Base-by-base conservation (phyloP, 2,797 vertebrate genomes). In the Lepus oiostolus region DNA sequence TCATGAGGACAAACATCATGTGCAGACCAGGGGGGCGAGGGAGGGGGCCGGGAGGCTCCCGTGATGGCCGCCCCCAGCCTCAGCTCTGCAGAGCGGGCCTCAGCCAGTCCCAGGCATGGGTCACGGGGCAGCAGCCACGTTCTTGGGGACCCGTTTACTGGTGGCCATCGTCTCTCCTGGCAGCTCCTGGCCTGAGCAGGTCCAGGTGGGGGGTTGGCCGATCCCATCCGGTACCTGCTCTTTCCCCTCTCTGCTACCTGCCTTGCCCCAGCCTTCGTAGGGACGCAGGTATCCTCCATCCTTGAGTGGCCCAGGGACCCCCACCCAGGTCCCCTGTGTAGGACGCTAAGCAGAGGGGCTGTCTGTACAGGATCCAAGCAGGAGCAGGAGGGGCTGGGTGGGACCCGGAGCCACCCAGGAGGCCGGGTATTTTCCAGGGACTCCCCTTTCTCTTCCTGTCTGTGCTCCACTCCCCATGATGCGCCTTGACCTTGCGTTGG, bases 401-500 rank as follows among this genome's bases (percentile, higher is more conserved):
- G 5, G 24, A 11, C 90, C 30, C 75, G 22, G 63, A 72, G 24
- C 71, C 47, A 47, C 70, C 70, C 60, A 5, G 24, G 38, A 38
- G 17, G 32, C 62, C 8, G 42, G 42, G 42, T 4, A 1, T 71
- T 90, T 94, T 62, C 47, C 72, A 22, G 76, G 93, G 95, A 92
- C 92, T 85, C 96, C 95, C 93, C 80, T 85, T 92, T 74, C 62
- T 89, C 79, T 47, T 47, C 42, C 85, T 68, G 79, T 30, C 87
- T 0, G 30, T 13, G 60, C 75, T 50, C 9, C 5, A 35, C 92
- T 85, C 54, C 26, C 24, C 74, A 28, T 21, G 16, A 19, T 35
- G 10, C 28, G 11, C 93, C 86, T 65, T 47, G 90, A 91, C 96
- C 95, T 94, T 94, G 11, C 88, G 82, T 94, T 94, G 95, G 93